Conservation (phyloP, 2,113 vertebrate genomes). For the Brevimyrus niger region DNA sequence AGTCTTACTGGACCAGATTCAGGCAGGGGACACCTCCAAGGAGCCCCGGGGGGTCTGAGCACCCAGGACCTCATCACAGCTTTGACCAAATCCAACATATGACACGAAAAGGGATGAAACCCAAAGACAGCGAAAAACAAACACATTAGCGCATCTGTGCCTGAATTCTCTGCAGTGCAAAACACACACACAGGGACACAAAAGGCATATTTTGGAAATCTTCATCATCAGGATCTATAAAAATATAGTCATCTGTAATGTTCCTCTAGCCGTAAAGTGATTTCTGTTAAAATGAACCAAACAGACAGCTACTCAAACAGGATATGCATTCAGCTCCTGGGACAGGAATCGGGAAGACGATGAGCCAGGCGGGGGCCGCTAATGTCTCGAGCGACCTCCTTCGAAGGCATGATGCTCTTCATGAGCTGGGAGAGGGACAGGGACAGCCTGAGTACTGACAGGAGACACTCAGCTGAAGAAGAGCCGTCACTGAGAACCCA, state of each 20-base stretch:
- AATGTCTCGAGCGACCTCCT: slow-evolving; percentile 76
- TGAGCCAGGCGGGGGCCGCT: slow-evolving; percentile 44
- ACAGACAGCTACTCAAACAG: slow-evolving; percentile 33
- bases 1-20: not conserved
- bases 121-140: not conserved
- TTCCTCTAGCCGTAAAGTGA: slow-evolving; percentile 39
- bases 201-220: not conserved
- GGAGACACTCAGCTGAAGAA: not conserved
- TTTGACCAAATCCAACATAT: not conserved
- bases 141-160: not conserved
- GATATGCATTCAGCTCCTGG: slow-evolving; percentile 34
- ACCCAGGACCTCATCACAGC: not conserved
- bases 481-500: not conserved
- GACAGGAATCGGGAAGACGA: slow-evolving; percentile 7
- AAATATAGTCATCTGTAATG: slow-evolving; percentile 45
- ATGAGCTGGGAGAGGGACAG: slow-evolving; percentile 72
- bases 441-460: not conserved
- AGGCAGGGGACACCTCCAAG: not conserved
- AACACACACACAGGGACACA: slow-evolving; percentile 26
- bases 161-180: slow-evolving; percentile 19
- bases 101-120: not conserved
- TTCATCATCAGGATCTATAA: slow-evolving; percentile 42
- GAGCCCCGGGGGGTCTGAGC: not conserved
- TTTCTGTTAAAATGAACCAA: slow-evolving; percentile 29
- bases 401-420: slow-evolving; percentile 93